These are phyloP conservation scores for Bambusicola thoracicus DNA, from an alignment of 2,113 vertebrate species.

Conservation along the genomic window DNA sequence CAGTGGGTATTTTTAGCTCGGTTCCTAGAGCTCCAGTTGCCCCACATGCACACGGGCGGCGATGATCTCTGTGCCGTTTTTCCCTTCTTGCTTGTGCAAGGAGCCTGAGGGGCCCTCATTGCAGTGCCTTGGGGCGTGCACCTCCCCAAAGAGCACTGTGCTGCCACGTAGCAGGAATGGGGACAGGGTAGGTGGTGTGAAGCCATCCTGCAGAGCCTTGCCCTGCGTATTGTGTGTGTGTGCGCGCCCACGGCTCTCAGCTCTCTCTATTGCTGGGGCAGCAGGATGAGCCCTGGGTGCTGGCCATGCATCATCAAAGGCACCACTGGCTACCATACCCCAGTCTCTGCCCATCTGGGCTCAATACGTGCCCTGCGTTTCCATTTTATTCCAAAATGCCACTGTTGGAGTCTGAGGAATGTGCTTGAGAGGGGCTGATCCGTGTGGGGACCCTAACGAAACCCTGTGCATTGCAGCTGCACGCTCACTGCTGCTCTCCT, in stretches of 20 bases:
- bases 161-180: fast-evolving
- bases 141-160: background rate
- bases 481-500: conserved; percentile 37
- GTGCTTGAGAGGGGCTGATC: fast-evolving
- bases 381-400: background rate
- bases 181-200: fast-evolving
- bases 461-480: fast-evolving
- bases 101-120: background rate
- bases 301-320: background rate
- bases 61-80: background rate
- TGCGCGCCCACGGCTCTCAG: fast-evolving
- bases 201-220: background rate
- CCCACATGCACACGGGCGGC: background rate
- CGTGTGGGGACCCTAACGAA: fast-evolving
- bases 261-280: background rate
- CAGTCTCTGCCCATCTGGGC: background rate
- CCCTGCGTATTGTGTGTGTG: background rate
- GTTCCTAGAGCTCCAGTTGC: background rate
- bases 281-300: background rate
- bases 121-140: fast-evolving
- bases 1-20: conserved; percentile 22
- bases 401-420: background rate
- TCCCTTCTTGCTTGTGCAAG: background rate
- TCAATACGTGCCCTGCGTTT: fast-evolving
- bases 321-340: fast-evolving